Percentiles rank a stretch among this genome's conserved stretches.
Conservation (phyloP, 2,113 vertebrate genomes). For the Rhinogobius similis region DNA sequence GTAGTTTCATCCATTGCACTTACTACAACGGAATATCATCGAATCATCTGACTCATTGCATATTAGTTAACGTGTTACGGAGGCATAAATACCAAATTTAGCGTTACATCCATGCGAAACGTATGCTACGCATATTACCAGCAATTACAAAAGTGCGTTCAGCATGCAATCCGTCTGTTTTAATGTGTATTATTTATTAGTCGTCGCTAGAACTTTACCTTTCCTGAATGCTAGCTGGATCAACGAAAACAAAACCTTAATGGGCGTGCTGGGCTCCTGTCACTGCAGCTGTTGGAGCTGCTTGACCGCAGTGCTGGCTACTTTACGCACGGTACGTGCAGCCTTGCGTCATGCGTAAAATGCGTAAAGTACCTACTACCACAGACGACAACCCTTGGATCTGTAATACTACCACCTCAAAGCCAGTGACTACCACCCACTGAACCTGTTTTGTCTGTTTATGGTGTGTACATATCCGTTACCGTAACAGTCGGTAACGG, state of each 20-base stretch:
- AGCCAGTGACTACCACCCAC: too few relatives aligned
- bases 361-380: too few relatives aligned
- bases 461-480: not conserved
- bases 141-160: not conserved
- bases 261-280: conserved; percentile 47
- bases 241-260: conserved; percentile 17
- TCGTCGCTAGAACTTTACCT: conserved; percentile 57
- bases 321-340: conserved; percentile 18
- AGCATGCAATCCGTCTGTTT: fast-evolving
- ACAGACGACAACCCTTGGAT: too few relatives aligned
- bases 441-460: not conserved
- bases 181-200: not conserved
- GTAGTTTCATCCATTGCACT: not conserved
- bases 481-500: too few relatives aligned
- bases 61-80: not conserved
- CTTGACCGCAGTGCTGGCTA: conserved; percentile 69
- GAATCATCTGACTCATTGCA: not conserved
- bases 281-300: conserved; percentile 36
- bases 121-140: conserved; percentile 3
- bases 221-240: conserved; percentile 45
- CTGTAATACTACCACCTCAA: too few relatives aligned
- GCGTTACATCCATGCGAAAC: not conserved
- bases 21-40: not conserved
- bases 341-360: too few relatives aligned
- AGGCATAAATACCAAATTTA: conserved; percentile 26